Evolutionary conservation across 2,888 invertebrate species (phyloP), one percentile per base, ranked within the genome.

Genomic region (Drosophila parthenogenetica): DNA sequence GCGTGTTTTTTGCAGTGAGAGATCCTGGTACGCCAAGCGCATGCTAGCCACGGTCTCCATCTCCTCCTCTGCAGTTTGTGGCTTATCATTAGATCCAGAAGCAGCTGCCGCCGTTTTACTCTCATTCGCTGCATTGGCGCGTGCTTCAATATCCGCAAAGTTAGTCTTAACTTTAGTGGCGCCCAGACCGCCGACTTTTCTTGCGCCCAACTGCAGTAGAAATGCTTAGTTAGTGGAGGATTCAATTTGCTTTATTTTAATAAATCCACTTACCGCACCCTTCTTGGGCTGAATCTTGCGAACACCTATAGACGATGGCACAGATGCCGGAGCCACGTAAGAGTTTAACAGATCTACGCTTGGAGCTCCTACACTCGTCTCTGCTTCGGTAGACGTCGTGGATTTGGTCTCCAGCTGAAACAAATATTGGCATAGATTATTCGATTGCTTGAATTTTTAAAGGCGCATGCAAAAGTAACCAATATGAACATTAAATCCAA

Each of bases 151-250:
- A 90, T 98, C 98, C 16, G 97, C 97, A 92, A 99, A 99, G 93
- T 99, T 98, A 3, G 98, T 95, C 87, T 96, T 96, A 25, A 99
- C 98, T 92, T 97, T 97, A 54, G 98, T 98, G 14, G 99, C 99
- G 53, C 99, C 99, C 58, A 99, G 93, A 0, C 97, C 97, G 42
- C 96, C 85, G 5, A 84, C 79, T 91, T 97, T 98, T 76, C 97
- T 97, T 0, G 94, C 95, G 13, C 98, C 98, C 85, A 97, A 90
- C 97, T 97, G 79, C 86, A 79, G 60, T 46, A 32, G 11, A 25
- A 14, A 4, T 7, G 1, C 16, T 61, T 4, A 5, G 42, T 46
- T 11, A 45, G 11, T 5, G 19, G 11, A 1, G 13, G 2, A 2
- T n/a, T 29, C 1, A 8, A 1, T 10, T 17, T 46, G n/a, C n/a